phyloP scores from a whole-genome alignment of 2,888 invertebrate species.

The Noctua pronuba region DNA sequence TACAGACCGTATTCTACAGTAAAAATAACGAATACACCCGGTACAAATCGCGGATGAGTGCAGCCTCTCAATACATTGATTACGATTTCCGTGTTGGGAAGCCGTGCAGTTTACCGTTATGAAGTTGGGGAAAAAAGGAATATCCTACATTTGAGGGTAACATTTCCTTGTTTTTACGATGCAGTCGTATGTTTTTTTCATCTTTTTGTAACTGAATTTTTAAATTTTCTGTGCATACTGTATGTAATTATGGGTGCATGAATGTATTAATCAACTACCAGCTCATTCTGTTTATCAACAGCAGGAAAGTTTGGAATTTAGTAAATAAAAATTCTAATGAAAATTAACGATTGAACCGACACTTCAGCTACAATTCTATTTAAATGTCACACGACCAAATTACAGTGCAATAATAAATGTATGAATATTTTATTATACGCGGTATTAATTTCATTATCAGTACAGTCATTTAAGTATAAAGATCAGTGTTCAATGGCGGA shows the following conservation, averaged over 20 bases:
- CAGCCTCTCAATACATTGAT: conserved; percentile 76
- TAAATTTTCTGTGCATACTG: conserved; percentile 22
- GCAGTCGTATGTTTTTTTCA: conserved; percentile 23
- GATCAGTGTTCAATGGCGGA: conserved; percentile 70
- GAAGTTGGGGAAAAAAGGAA: conserved; percentile 60
- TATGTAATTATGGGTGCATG: conserved; percentile 19
- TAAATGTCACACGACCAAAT: conserved; percentile 23
- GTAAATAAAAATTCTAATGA: conserved; percentile 16
- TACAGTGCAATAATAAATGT: conserved; percentile 46
- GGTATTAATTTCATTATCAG: conserved; percentile 63
- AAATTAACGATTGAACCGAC: conserved; percentile 4
- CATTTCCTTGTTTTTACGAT: conserved; percentile 49
- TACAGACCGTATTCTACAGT: conserved; percentile 66
- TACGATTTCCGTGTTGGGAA: conserved; percentile 64
- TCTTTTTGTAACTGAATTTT: conserved; percentile 27
- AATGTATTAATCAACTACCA: conserved; percentile 33
- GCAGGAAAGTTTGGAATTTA: background rate
- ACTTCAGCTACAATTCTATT: conserved; percentile 21
- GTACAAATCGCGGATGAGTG: conserved; percentile 70
- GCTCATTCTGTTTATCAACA: conserved; percentile 7
- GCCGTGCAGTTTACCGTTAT: conserved; percentile 61
- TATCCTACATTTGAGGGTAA: conserved; percentile 46
- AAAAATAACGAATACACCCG: conserved; percentile 70
- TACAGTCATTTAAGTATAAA: conserved; percentile 68
- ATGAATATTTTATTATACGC: conserved; percentile 57